phyloP scores from a whole-genome alignment of 2,113 vertebrate genomes.

The Tupaia chinensis region DNA sequence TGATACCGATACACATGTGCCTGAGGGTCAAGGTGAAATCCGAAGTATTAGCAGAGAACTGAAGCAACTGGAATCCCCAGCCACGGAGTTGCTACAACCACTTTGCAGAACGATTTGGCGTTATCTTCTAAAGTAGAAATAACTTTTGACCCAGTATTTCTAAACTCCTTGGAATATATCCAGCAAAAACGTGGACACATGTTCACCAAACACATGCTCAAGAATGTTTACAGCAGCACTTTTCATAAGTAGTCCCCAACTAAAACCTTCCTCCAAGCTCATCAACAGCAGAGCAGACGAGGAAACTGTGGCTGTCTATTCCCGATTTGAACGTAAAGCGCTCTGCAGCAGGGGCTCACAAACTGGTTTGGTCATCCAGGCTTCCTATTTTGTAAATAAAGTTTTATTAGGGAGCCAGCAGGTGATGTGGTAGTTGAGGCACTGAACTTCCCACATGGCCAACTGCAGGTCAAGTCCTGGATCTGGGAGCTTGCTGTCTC shows the following conservation, averaged over 20 bases:
- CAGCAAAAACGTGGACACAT: not conserved
- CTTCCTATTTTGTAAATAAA: not conserved
- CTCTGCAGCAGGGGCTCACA: not conserved
- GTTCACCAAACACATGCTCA: not conserved
- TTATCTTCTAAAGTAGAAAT: not conserved
- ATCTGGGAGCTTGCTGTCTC: too few species aligned
- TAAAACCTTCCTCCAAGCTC: not conserved
- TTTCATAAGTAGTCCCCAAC: not conserved
- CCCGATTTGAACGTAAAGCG: too few species aligned
- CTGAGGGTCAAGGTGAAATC: not conserved
- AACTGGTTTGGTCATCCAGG: not conserved
- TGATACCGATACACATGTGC: accelerated
- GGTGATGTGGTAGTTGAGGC: too few species aligned
- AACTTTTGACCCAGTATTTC: not conserved
- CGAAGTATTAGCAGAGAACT: not conserved
- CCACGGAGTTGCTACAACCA: not conserved
- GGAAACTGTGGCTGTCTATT: too few species aligned
- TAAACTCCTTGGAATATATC: not conserved
- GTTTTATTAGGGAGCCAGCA: not conserved
- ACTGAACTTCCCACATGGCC: too few species aligned
- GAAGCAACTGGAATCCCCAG: not conserved
- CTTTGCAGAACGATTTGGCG: not conserved
- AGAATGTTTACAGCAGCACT: not conserved
- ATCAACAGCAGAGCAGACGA: not conserved
- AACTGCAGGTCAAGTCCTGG: too few species aligned